phyloP scores from a whole-genome alignment of 1,140 invertebrate species.

The Propsilocerus akamusi region DNA sequence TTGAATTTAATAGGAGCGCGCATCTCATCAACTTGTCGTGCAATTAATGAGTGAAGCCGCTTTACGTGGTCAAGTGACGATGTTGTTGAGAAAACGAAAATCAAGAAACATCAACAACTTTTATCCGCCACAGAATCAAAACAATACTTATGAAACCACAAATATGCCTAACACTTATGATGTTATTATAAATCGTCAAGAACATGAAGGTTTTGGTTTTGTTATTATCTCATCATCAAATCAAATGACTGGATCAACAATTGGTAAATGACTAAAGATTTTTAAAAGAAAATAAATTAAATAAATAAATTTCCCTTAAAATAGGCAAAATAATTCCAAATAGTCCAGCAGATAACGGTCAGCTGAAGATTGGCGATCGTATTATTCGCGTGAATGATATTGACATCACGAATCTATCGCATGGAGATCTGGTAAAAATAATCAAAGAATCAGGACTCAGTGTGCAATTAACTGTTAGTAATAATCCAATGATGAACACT shows the following conservation, averaged over 20 bases:
- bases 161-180: conserved; percentile 49
- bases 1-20: conserved; percentile 32
- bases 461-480: conserved; percentile 73
- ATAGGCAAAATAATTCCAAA: conserved; percentile 80
- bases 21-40: conserved; percentile 78
- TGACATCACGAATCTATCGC: conserved; percentile 78
- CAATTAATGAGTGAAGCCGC: conserved; percentile 71
- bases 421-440: conserved; percentile 90
- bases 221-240: conserved; percentile 95
- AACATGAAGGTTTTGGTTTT: conserved; percentile 96
- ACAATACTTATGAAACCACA: background rate
- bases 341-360: conserved; percentile 80
- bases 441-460: conserved; percentile 85
- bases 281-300: background rate
- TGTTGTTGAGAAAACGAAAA: conserved; percentile 41
- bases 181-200: conserved; percentile 70
- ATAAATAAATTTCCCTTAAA: background rate
- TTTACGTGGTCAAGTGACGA: conserved; percentile 48
- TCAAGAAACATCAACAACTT: conserved; percentile 17
- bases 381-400: conserved; percentile 91
- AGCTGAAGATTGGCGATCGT: conserved; percentile 82
- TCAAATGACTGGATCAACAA: conserved; percentile 54
- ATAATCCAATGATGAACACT: too few species aligned
- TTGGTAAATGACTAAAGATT: conserved; percentile 43
- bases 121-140: conserved; percentile 1